A percentile compares a stretch with the other conserved stretches of the same genome.
These are phyloP conservation scores for Venustoraphidia nigricollis DNA, from an alignment of 2,888 invertebrate species.

Conservation along the genomic window DNA sequence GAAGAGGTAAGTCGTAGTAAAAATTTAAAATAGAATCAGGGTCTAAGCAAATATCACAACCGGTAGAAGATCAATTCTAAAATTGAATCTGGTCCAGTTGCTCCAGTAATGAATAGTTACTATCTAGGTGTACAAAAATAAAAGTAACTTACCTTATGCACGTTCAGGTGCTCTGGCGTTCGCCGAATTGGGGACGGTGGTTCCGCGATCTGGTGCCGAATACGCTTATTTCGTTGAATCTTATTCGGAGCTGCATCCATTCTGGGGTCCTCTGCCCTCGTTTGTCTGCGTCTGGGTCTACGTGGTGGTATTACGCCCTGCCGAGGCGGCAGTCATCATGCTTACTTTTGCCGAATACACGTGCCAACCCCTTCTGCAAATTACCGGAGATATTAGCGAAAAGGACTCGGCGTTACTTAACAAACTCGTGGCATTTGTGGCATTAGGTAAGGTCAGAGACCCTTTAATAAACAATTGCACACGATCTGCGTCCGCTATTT, in stretches of 20 bases:
- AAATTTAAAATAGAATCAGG: no score
- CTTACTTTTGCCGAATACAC: conserved; percentile 64
- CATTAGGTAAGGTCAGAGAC: conserved; percentile 42
- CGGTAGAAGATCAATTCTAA: no score
- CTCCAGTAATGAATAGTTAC: no score
- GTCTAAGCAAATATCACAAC: no score
- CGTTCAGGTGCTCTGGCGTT: conserved; percentile 58
- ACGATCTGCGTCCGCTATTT: no score
- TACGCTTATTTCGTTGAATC: conserved; percentile 66
- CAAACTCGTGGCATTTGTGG: conserved; percentile 45
- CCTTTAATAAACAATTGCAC: no score
- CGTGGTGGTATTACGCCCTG: conserved; percentile 56
- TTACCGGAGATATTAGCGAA: conserved; percentile 21
- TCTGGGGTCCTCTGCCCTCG: conserved; percentile 56
- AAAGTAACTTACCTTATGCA: conserved; percentile 1
- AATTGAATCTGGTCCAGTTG: no score
- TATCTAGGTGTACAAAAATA: no score
- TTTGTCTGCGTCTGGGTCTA: conserved; percentile 67
- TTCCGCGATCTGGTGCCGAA: conserved; percentile 67
- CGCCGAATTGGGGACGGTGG: conserved; percentile 65
- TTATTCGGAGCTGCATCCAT: conserved; percentile 47
- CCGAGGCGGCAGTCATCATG: conserved; percentile 61
- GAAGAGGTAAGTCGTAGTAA: no score
- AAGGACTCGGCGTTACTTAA: conserved; percentile 33
- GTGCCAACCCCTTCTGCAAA: conserved; percentile 45